Conservation (phyloP, 2,888 invertebrate species). For the Pelosia muscerda region DNA sequence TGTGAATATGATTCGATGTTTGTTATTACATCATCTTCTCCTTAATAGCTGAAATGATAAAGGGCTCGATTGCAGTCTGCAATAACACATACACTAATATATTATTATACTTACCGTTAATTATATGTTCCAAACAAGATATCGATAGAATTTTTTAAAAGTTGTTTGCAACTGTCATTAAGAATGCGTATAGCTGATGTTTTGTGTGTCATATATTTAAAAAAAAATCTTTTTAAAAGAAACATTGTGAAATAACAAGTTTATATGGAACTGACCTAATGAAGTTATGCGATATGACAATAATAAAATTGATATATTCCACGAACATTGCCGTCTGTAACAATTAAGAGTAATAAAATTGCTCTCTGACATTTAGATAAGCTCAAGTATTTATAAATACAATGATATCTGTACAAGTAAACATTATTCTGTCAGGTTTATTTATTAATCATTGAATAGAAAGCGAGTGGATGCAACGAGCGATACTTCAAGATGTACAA, state of each 20-base stretch:
- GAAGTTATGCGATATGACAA: slow-evolving; percentile 15
- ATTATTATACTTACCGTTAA: no score
- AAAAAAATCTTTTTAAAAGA: not conserved
- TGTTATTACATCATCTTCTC: no score
- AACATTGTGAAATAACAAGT: not conserved
- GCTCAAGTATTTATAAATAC: slow-evolving; percentile 41
- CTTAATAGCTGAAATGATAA: no score
- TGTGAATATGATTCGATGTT: no score
- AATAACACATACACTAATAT: no score
- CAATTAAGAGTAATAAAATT: slow-evolving; percentile 28
- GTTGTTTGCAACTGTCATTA: no score
- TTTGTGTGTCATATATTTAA: no score
- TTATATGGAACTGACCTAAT: not conserved
- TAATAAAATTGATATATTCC: slow-evolving; percentile 29
- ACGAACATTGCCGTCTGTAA: slow-evolving; percentile 27
- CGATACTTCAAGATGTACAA: slow-evolving; percentile 47
- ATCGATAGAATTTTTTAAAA: no score
- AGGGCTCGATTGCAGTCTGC: no score
- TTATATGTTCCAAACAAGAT: no score
- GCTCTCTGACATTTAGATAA: slow-evolving; percentile 50
- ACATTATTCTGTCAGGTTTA: slow-evolving; percentile 28
- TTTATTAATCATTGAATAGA: slow-evolving; percentile 35
- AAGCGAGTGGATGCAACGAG: slow-evolving; percentile 13
- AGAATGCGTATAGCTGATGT: no score
- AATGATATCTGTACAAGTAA: slow-evolving; percentile 23